Conservation (phyloP, 2,113 vertebrate genomes). For the Gopherus evgoodei region DNA sequence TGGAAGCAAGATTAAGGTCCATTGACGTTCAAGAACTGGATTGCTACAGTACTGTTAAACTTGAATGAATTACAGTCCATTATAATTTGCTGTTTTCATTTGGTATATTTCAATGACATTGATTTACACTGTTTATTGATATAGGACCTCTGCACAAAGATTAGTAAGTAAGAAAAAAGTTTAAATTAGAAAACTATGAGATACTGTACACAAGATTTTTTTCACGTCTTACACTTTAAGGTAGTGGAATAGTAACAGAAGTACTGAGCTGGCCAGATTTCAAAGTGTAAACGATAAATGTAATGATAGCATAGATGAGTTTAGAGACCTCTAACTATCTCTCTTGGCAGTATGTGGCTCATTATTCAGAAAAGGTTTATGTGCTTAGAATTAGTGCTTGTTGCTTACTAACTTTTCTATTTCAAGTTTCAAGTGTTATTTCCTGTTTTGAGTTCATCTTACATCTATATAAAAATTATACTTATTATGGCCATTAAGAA, state of each 20-base stretch:
- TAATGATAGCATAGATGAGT: background rate
- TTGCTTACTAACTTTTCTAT: background rate
- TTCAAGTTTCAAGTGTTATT: conserved; percentile 19
- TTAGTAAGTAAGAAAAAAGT: background rate
- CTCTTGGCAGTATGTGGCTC: background rate
- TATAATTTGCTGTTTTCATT: conserved; percentile 3
- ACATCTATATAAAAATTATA: background rate
- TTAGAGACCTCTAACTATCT: background rate
- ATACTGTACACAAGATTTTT: background rate
- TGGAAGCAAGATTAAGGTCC: background rate
- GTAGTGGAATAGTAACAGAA: background rate
- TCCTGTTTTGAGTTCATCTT: background rate
- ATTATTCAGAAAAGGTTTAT: conserved; percentile 19
- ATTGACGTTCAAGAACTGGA: background rate
- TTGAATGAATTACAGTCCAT: background rate
- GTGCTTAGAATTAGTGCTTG: conserved; percentile 1
- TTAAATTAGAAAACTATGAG: background rate
- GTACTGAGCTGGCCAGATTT: background rate
- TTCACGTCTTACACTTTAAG: background rate
- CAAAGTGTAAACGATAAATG: conserved; percentile 3
- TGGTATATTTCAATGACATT: background rate
- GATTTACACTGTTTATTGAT: background rate
- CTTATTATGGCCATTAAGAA: background rate
- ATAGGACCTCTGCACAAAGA: background rate
- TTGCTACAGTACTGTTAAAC: background rate